Conservation (phyloP, 2,113 vertebrate genomes). For the Petromus typicus region DNA sequence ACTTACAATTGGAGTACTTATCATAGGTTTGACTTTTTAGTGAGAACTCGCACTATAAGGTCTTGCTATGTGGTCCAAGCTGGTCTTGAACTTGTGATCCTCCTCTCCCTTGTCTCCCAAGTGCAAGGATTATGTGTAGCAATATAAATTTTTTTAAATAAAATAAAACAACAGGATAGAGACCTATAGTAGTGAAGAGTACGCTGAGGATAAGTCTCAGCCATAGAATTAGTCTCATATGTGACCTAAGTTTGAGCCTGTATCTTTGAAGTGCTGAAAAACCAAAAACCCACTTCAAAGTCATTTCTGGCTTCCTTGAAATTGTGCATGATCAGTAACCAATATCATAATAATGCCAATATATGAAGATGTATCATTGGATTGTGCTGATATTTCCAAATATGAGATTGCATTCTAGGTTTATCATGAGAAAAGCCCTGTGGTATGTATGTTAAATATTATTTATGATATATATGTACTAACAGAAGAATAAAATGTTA, state of each 20-base stretch:
- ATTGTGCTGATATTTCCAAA: constrained; percentile 39
- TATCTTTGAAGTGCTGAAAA: not conserved
- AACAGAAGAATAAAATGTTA: constrained; percentile 34
- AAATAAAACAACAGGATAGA: not conserved
- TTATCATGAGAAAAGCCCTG: not conserved
- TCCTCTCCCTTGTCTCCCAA: not conserved
- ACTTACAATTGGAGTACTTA: not conserved
- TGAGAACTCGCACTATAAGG: not conserved
- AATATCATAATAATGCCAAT: not conserved
- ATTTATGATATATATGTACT: constrained; percentile 16
- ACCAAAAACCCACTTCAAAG: not conserved
- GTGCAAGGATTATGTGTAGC: not conserved
- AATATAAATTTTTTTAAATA: not conserved
- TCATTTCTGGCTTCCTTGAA: not conserved
- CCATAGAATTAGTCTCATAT: not conserved
- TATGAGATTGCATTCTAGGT: not conserved
- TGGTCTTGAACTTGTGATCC: not conserved
- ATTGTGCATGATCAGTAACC: not conserved
- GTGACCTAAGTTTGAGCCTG: not conserved
- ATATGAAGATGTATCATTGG: not conserved
- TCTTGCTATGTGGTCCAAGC: not conserved
- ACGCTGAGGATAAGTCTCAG: not conserved
- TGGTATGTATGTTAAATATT: constrained; percentile 15
- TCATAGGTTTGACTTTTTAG: not conserved
- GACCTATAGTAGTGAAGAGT: not conserved